Base-by-base conservation (phyloP, 37 sponge, comb jelly and placozoan species). In the Spongilla lacustris region DNA sequence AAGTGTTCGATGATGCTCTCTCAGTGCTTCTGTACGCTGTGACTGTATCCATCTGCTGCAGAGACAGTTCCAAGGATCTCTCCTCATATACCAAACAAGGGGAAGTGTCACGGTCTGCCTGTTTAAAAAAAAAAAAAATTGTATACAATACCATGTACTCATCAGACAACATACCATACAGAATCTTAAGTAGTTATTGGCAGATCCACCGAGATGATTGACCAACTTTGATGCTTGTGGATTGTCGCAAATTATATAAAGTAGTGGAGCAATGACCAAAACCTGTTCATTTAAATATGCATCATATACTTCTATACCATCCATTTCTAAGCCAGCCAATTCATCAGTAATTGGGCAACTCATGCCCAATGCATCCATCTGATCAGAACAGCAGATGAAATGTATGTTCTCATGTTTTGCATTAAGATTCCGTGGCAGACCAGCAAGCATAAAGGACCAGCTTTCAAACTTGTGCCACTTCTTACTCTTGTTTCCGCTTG, bases 251-350 rank as follows among this genome's bases (percentile, higher is more conserved):
- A 74, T 41, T 2, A 66, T 13, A 28, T 36, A 70, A n/a, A 84
- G 67, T 3, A 84, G 79, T 19, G 84, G 84, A 33, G 84, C 75
- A 33, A 84, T 67, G 24, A 75, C 34, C 11, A 84, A 30, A 29
- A 84, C 84, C 5, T 58, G 36, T 84, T 26, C 23, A 36, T 84
- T 49, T 34, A 84, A 26, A 74, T 41, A 0, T 12, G 84, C 84
- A 84, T 84, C 72, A 66, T 75, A 84, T 36, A 66, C 84, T 33
- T 69, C 4, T 25, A 84, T 33, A 12, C 84, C 84, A 27, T 79
- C 30, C 23, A 6, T 82, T 50, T 84, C 84, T 4, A 84, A 21
- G 35, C 25, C 22, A 19, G 24, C 0, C 24, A 84, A 67, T 13
- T 84, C 68, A 5, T 84, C 68, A 24, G 50, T 76, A 50, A 84